Conservation (phyloP, 2,888 invertebrate genomes). For the Dascillus cervinus region DNA sequence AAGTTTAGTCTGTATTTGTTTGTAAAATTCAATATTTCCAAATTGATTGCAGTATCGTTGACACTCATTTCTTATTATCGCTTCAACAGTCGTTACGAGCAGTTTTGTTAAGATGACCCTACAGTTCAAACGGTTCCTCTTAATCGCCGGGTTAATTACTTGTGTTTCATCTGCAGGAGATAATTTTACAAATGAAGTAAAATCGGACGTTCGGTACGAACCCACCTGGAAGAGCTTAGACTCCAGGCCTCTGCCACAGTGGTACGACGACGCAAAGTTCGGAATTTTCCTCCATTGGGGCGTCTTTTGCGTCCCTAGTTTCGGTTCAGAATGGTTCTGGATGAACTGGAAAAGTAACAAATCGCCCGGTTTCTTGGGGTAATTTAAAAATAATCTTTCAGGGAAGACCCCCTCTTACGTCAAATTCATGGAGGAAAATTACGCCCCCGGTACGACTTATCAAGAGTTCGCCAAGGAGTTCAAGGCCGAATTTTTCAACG, state of each 20-base stretch:
- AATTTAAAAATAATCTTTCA: conserved; percentile 8
- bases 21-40: too few relatives aligned
- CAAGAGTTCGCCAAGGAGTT: conserved; percentile 87
- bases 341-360: conserved; percentile 59
- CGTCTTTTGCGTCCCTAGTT: conserved; percentile 84
- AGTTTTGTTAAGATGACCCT: too few relatives aligned
- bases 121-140: too few relatives aligned
- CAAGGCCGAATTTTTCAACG: conserved; percentile 82
- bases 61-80: too few relatives aligned
- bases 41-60: too few relatives aligned
- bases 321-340: conserved; percentile 83
- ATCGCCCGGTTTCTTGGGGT: conserved; percentile 3
- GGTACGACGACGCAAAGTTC: conserved; percentile 87
- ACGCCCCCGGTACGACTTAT: conserved; percentile 78
- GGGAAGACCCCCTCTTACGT: conserved; percentile 41
- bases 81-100: too few relatives aligned
- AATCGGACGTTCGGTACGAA: conserved; percentile 49
- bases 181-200: too few relatives aligned
- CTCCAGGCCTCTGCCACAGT: conserved; percentile 68
- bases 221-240: conserved; percentile 84
- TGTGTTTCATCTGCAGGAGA: too few relatives aligned
- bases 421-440: conserved; percentile 74
- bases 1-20: too few relatives aligned
- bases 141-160: too few relatives aligned
- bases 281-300: conserved; percentile 95